Base-by-base conservation (phyloP, 2,888 invertebrate genomes). In the Rhorus exstirpatorius region DNA sequence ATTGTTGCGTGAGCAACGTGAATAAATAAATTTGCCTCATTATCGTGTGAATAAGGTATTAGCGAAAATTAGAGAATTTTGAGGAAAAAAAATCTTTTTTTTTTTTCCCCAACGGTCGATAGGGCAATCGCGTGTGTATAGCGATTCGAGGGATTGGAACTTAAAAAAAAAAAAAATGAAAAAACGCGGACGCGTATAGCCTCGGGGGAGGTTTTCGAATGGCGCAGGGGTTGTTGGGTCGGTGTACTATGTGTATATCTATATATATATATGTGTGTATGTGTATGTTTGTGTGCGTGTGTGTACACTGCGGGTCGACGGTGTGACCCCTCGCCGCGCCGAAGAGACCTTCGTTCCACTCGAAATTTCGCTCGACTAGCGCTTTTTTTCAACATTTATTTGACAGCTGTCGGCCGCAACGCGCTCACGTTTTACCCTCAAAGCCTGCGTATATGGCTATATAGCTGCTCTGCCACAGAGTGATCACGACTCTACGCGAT, bases 331-430 rank as follows among this genome's bases (percentile, higher is more conserved):
- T 88, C 86, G 84, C 71, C 86, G 85, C 68, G 78, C 86, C 61
- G 76, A 83, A 68, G 77, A 83, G 76, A 67, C 60, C 76, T 85
- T 85, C 84, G 81, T 87, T 84, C 90, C 91, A 92, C 92, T 92
- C 90, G 89, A 92, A 92, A 92, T 92, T 92, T 92, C 89, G 91
- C 92, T 92, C 88, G 89, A 89, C 90, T 91, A 90, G 92, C 91
- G 88, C 87, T 90, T 91, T 92, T 88, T 90, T 88, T 87, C 85
- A 91, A 91, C 92, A 90, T 93, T 92, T 91, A 92, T 92, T 92
- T 91, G 92, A 92, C 92, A 92, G 92, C 92, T 93, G 92, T 92
- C 92, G 91, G 85, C 89, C 90, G 89, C 92, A 92, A 87, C 83
- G 87, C 87, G 86, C 82, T 86, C 83, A 84, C 89, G 89, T 85